Evolutionary conservation across 2,888 invertebrate genomes (phyloP), one percentile per base, ranked within the genome.

Genomic region (Temnothorax unifasciatus): DNA sequence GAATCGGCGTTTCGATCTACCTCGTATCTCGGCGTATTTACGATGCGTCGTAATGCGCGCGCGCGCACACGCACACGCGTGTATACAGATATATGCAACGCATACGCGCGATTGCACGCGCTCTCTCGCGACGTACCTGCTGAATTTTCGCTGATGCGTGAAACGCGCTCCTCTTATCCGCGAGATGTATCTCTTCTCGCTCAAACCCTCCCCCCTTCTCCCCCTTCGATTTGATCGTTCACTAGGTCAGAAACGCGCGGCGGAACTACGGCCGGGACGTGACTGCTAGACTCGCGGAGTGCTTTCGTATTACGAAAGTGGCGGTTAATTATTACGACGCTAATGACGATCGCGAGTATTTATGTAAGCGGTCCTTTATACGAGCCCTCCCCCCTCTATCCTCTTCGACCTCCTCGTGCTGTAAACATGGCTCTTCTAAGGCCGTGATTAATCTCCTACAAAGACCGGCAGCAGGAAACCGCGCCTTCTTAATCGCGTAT

Each of bases 401-500:
- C 21, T 18, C 47, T 61, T 13, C 25, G 15, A 21, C 25, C 25
- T 71, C 41, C 71, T n/a, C 41, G 3, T 3, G 74, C 63, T 76
- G 66, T 59, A 57, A 85, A 81, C 82, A 74, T 52, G 61, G 83
- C 71, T 83, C 66, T 79, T 76, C 66, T 68, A 66, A 83, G 75
- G 66, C 73, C 82, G 69, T 69, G 76, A 88, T 88, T 87, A 87
- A 88, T 88, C 86, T 85, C 63, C 68, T 47, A 63, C 59, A 81
- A 61, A 82, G 68, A 61, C 82, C 59, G 79, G 68, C 82, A 68
- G 84, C 86, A 88, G 86, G 88, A 88, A 88, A 88, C 83, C 85
- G 88, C 88, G 82, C 88, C 88, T 86, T 79, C 83, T 85, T 85
- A 86, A 88, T 88, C 86, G 84, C 68, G 57, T 64, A 61, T 76